Base-by-base conservation (phyloP, 2,797 vertebrate genomes). In the Diglossa cyanea region DNA sequence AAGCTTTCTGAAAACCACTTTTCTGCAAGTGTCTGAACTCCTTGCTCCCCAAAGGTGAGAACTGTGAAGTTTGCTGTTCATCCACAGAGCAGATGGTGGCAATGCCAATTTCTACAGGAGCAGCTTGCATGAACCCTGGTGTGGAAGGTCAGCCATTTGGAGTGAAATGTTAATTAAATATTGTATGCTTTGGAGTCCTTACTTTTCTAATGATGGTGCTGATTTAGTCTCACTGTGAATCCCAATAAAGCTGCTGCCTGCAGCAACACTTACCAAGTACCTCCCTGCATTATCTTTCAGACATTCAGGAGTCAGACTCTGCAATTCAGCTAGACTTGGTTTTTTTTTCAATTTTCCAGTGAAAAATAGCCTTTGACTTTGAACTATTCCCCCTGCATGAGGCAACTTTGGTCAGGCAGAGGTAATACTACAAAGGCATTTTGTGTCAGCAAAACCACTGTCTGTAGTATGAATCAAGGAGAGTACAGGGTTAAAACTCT, bases 121-220 rank as follows among this genome's bases (percentile, higher is more conserved):
- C 47, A 85, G 30, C 18, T 77, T 50, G 8, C 6, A 3, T 51
- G 54, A 86, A 51, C 80, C 47, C 51, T 80, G 54, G 60, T 40
- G 33, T 50, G 26, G 33, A 71, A 35, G 21, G 63, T 50, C 54
- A 60, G 42, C 33, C 44, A 77, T 74, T 80, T 65, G 48, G n/a
- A 80, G 54, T 54, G 39, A 91, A 71, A 90, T 24, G 14, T 76
- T 95, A 91, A 95, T 95, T 95, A 89, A 77, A 60, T 77, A 28
- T 37, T 66, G 67, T 50, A 12, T 11, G 18, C 26, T 70, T 86
- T 71, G 45, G 44, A 88, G 37, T 75, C 17, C 47, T 72, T 75
- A 5, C 23, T 58, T 88, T 80, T 48, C 44, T 54, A 84, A 50
- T 3, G 9, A 15, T 70, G 84, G 12, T 50, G 13, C 13, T 93